Base-by-base conservation (phyloP, 2,888 invertebrate species). In the Bimastos eiseni region DNA sequence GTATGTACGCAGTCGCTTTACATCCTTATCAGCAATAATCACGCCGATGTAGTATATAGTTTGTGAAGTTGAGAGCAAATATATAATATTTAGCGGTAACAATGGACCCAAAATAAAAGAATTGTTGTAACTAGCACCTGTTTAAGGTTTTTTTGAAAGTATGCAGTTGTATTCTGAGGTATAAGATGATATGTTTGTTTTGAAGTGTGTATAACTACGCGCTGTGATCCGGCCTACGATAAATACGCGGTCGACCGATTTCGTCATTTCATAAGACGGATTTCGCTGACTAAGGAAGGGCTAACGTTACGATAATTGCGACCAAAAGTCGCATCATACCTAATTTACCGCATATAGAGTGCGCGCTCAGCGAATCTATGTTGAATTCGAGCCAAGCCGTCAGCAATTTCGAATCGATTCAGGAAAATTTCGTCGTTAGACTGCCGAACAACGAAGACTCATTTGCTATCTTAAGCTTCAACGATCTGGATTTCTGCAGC, bases 391-490 rank as follows among this genome's bases (percentile, higher is more conserved):
- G 86, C 37, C 86, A 17, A 86, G n/a, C 5, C 37, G 34, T 34
- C 86, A 19, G 36, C 86, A 37, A 86, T 8, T 86, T 34, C 36
- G 37, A 15, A 36, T 36, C 37, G 86, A 86, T 36, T 36, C 13
- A 37, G 21, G 86, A 86, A 24, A 86, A 86, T 86, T 86, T 24
- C 21, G 37, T 86, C 24, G 36, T 36, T 37, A 36, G 8, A 86
- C 86, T 86, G 86, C 37, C 36, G 15, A 86, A 36, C n/a, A 86
- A 37, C 86, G 90, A 90, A 90, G 89, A 55, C 38, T 38, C 89
- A 24, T 90, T 90, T 36, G 90, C 91, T 0, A 38, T 83, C 11
- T 90, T 91, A 21, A 90, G n/a, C 83, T 91, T 91, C 89, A 38
- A 90, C 83, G 88, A 86, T 21, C 33, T 88, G 41, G 89, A 89